Conservation (phyloP, 2,113 vertebrate species). For the Perognathus longimembris region DNA sequence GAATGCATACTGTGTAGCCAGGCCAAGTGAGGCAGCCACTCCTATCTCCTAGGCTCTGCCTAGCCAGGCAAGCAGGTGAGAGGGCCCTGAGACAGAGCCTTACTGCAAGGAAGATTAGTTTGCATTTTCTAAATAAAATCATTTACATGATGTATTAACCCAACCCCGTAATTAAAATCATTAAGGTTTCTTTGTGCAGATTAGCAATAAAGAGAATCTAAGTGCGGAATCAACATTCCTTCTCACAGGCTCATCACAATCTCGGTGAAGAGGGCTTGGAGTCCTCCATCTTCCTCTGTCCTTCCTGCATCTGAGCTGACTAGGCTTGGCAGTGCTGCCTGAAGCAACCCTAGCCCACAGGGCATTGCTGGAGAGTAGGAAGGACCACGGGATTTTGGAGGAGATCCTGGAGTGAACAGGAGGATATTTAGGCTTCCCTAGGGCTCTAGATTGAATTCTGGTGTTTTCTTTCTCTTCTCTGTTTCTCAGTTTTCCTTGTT, state of each 20-base stretch:
- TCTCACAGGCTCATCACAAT: constrained; percentile 29
- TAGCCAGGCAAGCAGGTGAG: constrained; percentile 44
- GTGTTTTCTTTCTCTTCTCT: background rate
- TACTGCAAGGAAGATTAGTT: constrained; percentile 62
- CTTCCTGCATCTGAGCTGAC: background rate
- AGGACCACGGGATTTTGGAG: background rate
- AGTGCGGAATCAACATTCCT: constrained; percentile 64
- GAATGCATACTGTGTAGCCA: background rate
- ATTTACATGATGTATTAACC: constrained; percentile 80
- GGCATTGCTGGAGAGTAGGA: background rate
- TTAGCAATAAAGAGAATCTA: constrained; percentile 73
- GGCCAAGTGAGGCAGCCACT: background rate
- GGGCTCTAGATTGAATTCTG: background rate
- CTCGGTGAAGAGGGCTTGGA: background rate
- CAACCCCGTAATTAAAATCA: constrained; percentile 75
- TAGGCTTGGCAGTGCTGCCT: background rate
- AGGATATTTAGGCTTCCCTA: background rate
- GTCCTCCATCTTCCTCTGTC: background rate
- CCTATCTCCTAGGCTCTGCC: background rate
- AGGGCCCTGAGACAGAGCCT: constrained; percentile 19
- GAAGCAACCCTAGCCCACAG: background rate
- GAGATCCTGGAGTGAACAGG: background rate
- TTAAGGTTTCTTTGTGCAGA: constrained; percentile 79
- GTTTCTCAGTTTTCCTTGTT: background rate
- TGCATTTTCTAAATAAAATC: constrained; percentile 81